A percentile compares a stretch with the other conserved stretches of the same genome.
phyloP scores from a whole-genome alignment of 2,888 invertebrate species.

The Tigriopus californicus region DNA sequence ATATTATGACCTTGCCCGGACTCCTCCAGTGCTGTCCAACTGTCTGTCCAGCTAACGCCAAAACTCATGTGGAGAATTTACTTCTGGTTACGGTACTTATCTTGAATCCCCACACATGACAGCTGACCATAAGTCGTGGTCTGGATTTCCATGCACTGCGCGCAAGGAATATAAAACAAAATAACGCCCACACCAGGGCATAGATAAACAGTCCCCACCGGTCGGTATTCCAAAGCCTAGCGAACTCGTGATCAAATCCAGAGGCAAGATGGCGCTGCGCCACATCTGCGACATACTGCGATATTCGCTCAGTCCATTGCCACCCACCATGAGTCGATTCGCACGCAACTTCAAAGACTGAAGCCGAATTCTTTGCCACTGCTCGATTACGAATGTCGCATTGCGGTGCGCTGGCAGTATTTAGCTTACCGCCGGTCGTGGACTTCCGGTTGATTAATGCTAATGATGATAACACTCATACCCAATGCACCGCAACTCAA shows the following conservation, averaged over 20 bases:
- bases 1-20: conserved; percentile 46
- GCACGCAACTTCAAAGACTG: conserved; percentile 41
- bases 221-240: conserved; percentile 35
- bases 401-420: conserved; percentile 63
- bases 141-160: conserved; percentile 24
- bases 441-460: conserved; percentile 78
- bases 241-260: conserved; percentile 68
- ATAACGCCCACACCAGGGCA: conserved; percentile 19
- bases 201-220: conserved; percentile 31
- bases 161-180: no score
- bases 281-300: conserved; percentile 69
- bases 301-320: conserved; percentile 58
- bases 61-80: neutral
- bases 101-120: conserved; percentile 13
- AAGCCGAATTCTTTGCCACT: conserved; percentile 60
- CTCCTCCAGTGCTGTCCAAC: conserved; percentile 40
- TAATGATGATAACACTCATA: conserved; percentile 79
- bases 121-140: conserved; percentile 26
- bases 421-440: conserved; percentile 92
- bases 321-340: conserved; percentile 44
- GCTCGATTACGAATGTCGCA: conserved; percentile 67
- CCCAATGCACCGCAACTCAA: neutral
- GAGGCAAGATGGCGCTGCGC: conserved; percentile 55
- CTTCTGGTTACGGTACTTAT: conserved; percentile 18
- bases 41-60: conserved; percentile 33